phyloP scores from a whole-genome alignment of 2,888 invertebrate species.

The Clanis bilineata region DNA sequence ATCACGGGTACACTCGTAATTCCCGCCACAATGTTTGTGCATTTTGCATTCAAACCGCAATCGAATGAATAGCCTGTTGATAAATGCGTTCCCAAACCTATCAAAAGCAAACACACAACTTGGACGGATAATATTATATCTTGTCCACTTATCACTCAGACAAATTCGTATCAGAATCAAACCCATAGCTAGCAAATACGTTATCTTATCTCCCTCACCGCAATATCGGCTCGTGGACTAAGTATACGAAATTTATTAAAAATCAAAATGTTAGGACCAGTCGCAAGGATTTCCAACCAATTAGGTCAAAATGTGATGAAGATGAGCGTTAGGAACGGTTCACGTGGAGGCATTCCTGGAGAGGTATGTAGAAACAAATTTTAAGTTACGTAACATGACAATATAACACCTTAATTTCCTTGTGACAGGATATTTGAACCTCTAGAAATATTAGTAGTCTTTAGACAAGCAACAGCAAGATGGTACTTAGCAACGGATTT shows the following conservation, averaged over 20 bases:
- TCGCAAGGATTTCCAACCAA: slow-evolving; percentile 63
- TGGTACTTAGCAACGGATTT: too few relatives aligned
- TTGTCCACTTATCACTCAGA: slow-evolving; percentile 39
- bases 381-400: slow-evolving; percentile 53
- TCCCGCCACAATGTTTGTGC: neutral
- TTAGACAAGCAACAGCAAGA: too few relatives aligned
- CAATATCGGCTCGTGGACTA: slow-evolving; percentile 24
- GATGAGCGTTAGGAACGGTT: slow-evolving; percentile 62
- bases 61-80: neutral
- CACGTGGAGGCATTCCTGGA: slow-evolving; percentile 67
- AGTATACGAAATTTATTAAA: slow-evolving; percentile 21
- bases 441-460: too few relatives aligned
- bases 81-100: neutral
- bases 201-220: slow-evolving; percentile 58
- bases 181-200: slow-evolving; percentile 42
- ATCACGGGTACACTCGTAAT: too few relatives aligned
- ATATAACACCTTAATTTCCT: neutral
- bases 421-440: neutral
- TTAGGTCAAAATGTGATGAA: slow-evolving; percentile 63
- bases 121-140: neutral
- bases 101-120: neutral
- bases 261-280: slow-evolving; percentile 66
- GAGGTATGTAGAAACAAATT: slow-evolving; percentile 52
- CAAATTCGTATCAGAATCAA: slow-evolving; percentile 36
- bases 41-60: too few relatives aligned